These are phyloP conservation scores for Turritopsis dohrnii DNA, from an alignment of 30 jellyfish, hydroid and myxozoan genomes.

Conservation along the genomic window DNA sequence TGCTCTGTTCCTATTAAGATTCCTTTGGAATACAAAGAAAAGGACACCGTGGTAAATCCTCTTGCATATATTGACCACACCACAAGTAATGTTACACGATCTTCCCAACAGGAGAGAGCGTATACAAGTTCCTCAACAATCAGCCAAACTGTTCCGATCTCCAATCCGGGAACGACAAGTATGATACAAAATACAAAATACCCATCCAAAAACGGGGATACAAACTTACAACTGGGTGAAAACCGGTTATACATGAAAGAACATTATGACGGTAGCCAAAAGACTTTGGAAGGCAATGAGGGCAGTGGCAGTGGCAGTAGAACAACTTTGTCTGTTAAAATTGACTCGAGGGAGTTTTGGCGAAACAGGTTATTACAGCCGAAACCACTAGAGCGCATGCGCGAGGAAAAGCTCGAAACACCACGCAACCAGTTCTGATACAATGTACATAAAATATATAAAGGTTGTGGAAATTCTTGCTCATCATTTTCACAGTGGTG, in stretches of 20 bases:
- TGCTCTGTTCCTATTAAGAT: background rate
- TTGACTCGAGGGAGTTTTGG: conserved; percentile 32
- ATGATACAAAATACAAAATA: background rate
- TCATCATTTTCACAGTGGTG: conserved; percentile 11
- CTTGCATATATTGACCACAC: too few relatives aligned
- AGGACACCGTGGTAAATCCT: too few relatives aligned
- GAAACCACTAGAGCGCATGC: conserved; percentile 19
- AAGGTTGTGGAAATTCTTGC: background rate
- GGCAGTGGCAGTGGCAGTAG: background rate
- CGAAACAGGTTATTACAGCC: conserved; percentile 39
- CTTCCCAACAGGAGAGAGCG: background rate
- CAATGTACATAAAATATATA: background rate
- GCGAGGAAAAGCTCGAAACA: background rate
- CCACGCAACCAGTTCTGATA: background rate
- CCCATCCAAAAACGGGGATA: background rate
- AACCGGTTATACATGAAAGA: background rate
- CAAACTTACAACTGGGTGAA: background rate
- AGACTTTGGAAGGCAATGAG: background rate
- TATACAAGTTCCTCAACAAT: background rate
- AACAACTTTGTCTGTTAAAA: background rate
- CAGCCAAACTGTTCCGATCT: background rate
- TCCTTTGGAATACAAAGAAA: background rate
- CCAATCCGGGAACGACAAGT: background rate
- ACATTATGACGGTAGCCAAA: background rate
- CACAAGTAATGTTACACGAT: too few relatives aligned